Base-by-base conservation (phyloP, 2,797 vertebrate species). In the Emydoidea blandingii region DNA sequence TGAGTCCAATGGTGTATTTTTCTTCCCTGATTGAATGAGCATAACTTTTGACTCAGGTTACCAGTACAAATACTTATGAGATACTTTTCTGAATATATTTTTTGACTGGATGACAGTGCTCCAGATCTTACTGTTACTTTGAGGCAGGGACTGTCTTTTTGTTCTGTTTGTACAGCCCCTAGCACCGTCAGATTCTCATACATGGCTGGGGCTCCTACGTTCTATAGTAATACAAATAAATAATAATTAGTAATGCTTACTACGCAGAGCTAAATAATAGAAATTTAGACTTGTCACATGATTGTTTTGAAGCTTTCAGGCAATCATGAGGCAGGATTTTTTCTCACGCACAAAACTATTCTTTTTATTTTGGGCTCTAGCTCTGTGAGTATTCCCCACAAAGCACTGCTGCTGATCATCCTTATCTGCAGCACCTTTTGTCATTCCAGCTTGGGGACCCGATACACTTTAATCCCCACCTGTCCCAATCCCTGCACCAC, bases 401-500 rank as follows among this genome's bases (percentile, higher is more conserved):
- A 47, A 76, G 23, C 44, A 12, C 12, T 44, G 41, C 6, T 0
- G 14, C 91, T 85, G 50, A 1, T 92, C 1, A 3, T 50, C 89
- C 96, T 95, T 87, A 88, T 91, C 92, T 95, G 94, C 91, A 86
- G 87, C 89, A 62, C 91, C 96, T 97, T 91, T 94, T 88, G 86
- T 72, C 19, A 49, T 94, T 93, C 82, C 1, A 91, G 47, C 18
- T 92, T 96, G 85, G 86, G 91, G 93, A 96, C 87, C 93, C 89
- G 2, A 2, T 6, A 79, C 54, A 84, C 93, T 88, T 81, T 86
- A 92, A 59, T 62, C 84, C 68, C 8, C 49, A 37, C 81, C 93
- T 72, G 44, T 47, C 44, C 41, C 27, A 90, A 85, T 57, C 78
- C 0, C 0, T 87, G 65, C 83, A 86, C 85, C 54, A 54, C 86